Base-by-base conservation (phyloP, 1,140 invertebrate genomes). In the Calycopis cecrops region DNA sequence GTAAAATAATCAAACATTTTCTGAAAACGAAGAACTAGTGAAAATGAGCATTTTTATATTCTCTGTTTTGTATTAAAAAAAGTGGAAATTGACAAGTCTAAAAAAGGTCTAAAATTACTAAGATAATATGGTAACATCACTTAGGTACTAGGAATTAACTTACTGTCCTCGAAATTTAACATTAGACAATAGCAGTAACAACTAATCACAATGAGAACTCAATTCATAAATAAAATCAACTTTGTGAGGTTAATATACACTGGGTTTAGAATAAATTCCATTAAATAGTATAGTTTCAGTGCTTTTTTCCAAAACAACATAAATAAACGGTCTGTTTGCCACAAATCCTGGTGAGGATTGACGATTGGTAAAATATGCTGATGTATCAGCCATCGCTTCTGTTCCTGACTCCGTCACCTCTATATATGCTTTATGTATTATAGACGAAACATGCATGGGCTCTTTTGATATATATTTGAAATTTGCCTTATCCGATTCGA, bases 371-470 rank as follows among this genome's bases (percentile, higher is more conserved):
- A 70, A 67, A 38, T 61, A 66, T 7, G 70, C 66, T 7, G 69
- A 57, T 0, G 92, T 90, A 10, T 89, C 90, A 0, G 93, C 93
- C 7, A 91, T 88, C 6, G 93, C 94, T 18, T 92, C 88, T 11
- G 92, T 94, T 10, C 94, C 94, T 59, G 92, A 86, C 80, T 96
- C 94, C 60, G 93, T 91, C 0, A 96, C 91, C 69, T 93, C 91
- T 62, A 96, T 92, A 68, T 91, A 92, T 11, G 93, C 92, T 63
- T 93, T 92, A 69, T 96, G 94, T 10, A 94, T 68, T 8, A 86
- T 85, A 60, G 68, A 82, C 67, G 68, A 93, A 73, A 88, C 82
- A 75, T 64, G 93, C 48, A 91, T 69, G 37, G 76, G 63, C 48
- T 90, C 73, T 4, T 86, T 69, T 3, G 90, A 76, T 33, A 95